Evolutionary conservation across 2,797 vertebrate species (phyloP).

Genomic region (Xiphophorus birchmanni): DNA sequence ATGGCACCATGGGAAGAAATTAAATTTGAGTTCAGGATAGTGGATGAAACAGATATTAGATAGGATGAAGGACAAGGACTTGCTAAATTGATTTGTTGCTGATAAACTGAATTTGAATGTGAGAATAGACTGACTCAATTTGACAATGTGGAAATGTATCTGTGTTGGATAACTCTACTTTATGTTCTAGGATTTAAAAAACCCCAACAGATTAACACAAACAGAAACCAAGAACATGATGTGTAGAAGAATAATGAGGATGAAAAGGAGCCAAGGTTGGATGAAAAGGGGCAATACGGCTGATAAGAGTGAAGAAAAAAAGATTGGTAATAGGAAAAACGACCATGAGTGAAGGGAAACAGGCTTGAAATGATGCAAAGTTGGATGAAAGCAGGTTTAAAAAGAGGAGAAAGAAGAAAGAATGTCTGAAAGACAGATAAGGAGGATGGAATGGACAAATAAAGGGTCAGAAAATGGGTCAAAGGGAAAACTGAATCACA

Average conservation of each 20-base stretch:
- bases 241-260: not conserved
- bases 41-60: not conserved
- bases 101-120: not conserved
- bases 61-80: not conserved
- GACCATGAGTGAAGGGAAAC: not conserved
- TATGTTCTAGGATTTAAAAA: not conserved
- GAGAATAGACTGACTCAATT: not conserved
- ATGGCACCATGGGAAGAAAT: not conserved
- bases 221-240: not conserved
- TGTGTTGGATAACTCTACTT: not conserved
- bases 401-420: not conserved
- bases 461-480: not conserved
- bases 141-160: not conserved
- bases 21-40: not conserved
- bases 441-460: not conserved
- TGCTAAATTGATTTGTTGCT: not conserved
- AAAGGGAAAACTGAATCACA: not conserved
- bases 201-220: not conserved
- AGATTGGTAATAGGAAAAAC: not conserved
- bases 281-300: not conserved
- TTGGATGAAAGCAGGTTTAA: too few relatives aligned
- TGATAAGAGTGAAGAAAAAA: not conserved
- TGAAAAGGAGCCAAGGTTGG: not conserved
- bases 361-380: too few relatives aligned
- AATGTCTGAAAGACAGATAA: not conserved